phyloP scores from a whole-genome alignment of 2,113 vertebrate genomes.

The Oreochromis niloticus region DNA sequence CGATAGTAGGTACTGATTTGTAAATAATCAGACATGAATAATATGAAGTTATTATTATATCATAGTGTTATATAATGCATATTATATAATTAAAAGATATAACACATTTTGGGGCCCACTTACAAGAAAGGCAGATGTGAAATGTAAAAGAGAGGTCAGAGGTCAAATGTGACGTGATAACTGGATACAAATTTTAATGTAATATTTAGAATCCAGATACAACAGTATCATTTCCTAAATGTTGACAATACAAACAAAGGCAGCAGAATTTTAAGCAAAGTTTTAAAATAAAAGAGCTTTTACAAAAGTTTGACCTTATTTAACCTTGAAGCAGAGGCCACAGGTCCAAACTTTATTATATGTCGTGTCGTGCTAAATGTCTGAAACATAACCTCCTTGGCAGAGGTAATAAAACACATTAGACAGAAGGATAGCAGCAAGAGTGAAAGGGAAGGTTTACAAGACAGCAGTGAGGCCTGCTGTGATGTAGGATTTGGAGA shows the following conservation, averaged over 20 bases:
- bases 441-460: neutral
- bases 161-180: neutral
- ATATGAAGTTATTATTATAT: neutral
- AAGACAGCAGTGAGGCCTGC: neutral
- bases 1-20: too few species aligned
- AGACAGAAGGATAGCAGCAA: neutral
- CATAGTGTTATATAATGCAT: accelerated
- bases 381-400: neutral
- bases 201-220: neutral
- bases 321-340: too few species aligned
- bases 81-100: neutral
- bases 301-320: neutral
- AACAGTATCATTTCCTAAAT: neutral
- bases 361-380: neutral
- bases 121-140: neutral
- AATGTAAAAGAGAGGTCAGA: neutral
- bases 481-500: neutral
- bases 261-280: neutral
- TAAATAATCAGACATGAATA: neutral
- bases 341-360: too few species aligned
- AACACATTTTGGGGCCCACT: neutral
- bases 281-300: neutral
- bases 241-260: neutral
- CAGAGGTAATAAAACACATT: neutral
- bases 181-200: neutral